Conservation (phyloP, 2,888 invertebrate genomes). For the Cheilosia grossa region DNA sequence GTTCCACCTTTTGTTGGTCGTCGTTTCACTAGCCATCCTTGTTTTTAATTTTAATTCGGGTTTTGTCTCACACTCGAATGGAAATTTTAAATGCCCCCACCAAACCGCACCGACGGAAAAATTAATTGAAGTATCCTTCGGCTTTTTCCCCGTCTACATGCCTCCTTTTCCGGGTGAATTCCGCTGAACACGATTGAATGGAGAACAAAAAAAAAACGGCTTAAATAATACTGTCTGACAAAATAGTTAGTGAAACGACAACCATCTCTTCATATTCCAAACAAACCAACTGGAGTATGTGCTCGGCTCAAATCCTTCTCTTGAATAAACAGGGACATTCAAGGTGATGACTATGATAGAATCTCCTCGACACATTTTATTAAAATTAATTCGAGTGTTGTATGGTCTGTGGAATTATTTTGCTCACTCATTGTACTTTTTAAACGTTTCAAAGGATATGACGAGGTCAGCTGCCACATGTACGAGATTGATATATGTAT, state of each 20-base stretch:
- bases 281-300: conserved; percentile 49
- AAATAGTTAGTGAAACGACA: conserved; percentile 63
- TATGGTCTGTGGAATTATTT: conserved; percentile 37
- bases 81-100: conserved; percentile 46
- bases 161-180: conserved; percentile 62
- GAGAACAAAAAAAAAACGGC: conserved; percentile 17
- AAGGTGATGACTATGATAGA: conserved; percentile 56
- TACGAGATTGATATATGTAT: conserved; percentile 1
- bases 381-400: conserved; percentile 62
- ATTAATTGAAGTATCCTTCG: conserved; percentile 70
- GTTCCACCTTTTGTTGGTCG: conserved; percentile 64
- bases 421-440: neutral
- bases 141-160: conserved; percentile 52
- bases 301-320: conserved; percentile 26
- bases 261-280: conserved; percentile 40
- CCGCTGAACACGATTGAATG: conserved; percentile 52
- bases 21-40: conserved; percentile 25
- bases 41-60: conserved; percentile 52
- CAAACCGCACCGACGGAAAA: conserved; percentile 39
- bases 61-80: conserved; percentile 41
- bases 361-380: conserved; percentile 59
- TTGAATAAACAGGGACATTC: conserved; percentile 64
- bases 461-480: conserved; percentile 50
- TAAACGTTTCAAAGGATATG: conserved; percentile 14
- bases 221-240: conserved; percentile 69